These are phyloP conservation scores for Labia minor DNA, from an alignment of 2,888 invertebrate species.

Conservation along the genomic window DNA sequence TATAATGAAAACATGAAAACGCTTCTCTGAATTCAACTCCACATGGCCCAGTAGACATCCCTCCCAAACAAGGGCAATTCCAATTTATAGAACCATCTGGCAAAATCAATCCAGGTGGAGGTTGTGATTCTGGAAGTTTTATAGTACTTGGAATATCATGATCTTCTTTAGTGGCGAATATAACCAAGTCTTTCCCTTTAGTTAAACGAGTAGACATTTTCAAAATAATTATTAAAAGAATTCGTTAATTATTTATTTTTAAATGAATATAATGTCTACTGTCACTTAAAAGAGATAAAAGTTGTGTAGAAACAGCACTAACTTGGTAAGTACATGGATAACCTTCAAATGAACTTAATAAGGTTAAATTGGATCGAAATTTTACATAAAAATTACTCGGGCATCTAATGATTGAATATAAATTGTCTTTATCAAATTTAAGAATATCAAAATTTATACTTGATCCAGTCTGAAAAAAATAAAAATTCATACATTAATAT, in stretches of 20 bases:
- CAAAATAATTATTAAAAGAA: background rate
- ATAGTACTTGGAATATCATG: slow-evolving; percentile 61
- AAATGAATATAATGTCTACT: slow-evolving; percentile 31
- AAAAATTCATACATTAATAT: background rate
- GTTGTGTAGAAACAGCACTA: slow-evolving; percentile 40
- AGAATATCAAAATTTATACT: slow-evolving; percentile 45
- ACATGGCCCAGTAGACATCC: slow-evolving; percentile 96
- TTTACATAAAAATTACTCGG: slow-evolving; percentile 43
- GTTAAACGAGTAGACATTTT: slow-evolving; percentile 31
- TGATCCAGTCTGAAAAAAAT: slow-evolving; percentile 35
- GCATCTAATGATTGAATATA: slow-evolving; percentile 46
- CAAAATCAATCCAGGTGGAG: slow-evolving; percentile 68
- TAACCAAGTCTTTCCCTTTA: slow-evolving; percentile 67
- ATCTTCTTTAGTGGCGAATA: slow-evolving; percentile 71
- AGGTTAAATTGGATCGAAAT: slow-evolving; percentile 45
- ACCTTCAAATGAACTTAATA: slow-evolving; percentile 41
- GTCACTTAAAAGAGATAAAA: slow-evolving; percentile 33
- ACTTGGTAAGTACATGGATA: slow-evolving; percentile 43
- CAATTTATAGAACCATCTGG: slow-evolving; percentile 87
- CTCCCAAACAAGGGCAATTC: slow-evolving; percentile 93
- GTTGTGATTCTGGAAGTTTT: slow-evolving; percentile 57
- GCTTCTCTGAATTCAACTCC: slow-evolving; percentile 87
- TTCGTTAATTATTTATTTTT: background rate
- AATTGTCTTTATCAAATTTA: slow-evolving; percentile 40
- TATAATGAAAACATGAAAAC: slow-evolving; percentile 90